These are phyloP conservation scores for Odontamblyopus rebecca DNA, from an alignment of 2,797 vertebrate species.

Conservation along the genomic window DNA sequence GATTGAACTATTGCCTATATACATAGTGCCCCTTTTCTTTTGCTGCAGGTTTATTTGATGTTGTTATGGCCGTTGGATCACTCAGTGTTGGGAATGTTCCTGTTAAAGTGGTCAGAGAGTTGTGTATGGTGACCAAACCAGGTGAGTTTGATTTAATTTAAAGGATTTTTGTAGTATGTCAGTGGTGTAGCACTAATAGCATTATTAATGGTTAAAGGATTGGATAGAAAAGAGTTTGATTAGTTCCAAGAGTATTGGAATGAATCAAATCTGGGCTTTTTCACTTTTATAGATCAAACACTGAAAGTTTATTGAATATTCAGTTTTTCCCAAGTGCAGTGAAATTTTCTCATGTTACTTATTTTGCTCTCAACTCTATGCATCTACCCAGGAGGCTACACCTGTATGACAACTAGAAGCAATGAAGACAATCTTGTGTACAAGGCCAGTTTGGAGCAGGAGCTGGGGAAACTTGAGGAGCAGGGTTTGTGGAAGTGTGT, in stretches of 20 bases:
- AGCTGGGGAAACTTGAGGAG: conserved; percentile 74
- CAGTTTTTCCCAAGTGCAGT: no score
- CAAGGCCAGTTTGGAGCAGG: conserved; percentile 76
- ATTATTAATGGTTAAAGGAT: background rate
- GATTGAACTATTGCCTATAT: background rate
- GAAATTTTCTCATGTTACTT: background rate
- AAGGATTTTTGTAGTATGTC: background rate
- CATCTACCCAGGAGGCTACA: conserved; percentile 79
- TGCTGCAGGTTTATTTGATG: conserved; percentile 77
- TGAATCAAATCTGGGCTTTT: no score
- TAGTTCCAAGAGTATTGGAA: no score
- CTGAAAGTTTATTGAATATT: no score
- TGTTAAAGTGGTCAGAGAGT: conserved; percentile 68
- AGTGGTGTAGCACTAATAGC: background rate
- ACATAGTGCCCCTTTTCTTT: background rate
- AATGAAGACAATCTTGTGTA: conserved; percentile 80
- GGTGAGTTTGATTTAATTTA: conserved; percentile 67
- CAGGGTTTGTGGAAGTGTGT: conserved; percentile 76
- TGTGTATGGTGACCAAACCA: conserved; percentile 81
- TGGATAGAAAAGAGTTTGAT: no score
- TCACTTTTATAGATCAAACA: no score
- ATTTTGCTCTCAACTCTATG: background rate
- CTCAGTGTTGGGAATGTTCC: conserved; percentile 83
- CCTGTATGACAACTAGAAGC: conserved; percentile 88
- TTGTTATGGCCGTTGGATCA: conserved; percentile 83